phyloP scores from a whole-genome alignment of 2,797 vertebrate species.

The Aythya fuligula region DNA sequence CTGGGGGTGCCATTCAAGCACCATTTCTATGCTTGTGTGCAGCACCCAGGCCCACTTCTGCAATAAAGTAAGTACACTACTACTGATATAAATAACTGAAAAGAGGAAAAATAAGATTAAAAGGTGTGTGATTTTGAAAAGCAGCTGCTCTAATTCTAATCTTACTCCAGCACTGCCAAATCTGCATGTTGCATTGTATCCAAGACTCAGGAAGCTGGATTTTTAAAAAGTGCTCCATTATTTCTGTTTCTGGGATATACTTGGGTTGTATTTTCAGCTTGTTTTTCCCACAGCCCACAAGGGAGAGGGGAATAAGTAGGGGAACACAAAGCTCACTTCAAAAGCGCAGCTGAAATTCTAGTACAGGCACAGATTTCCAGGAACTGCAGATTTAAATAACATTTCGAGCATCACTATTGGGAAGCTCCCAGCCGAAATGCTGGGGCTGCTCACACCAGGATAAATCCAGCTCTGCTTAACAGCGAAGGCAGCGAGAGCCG shows the following conservation, averaged over 20 bases:
- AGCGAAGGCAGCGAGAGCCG: rapidly evolving
- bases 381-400: background rate
- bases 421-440: background rate
- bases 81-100: background rate
- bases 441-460: background rate
- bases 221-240: background rate
- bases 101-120: background rate
- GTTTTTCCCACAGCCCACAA: background rate
- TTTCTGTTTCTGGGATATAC: background rate
- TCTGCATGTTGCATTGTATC: too few species aligned
- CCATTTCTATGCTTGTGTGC: background rate
- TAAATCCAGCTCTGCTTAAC: background rate
- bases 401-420: background rate
- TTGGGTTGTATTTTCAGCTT: background rate
- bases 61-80: background rate
- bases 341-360: background rate
- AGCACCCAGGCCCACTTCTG: background rate
- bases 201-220: background rate
- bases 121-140: background rate
- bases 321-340: background rate
- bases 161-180: background rate
- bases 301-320: background rate
- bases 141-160: background rate
- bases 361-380: background rate
- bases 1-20: background rate